Percentiles rank a stretch among this genome's conserved stretches.
Evolutionary conservation across 2,113 vertebrate genomes (phyloP).

Genomic region (Cygnus buccinator): DNA sequence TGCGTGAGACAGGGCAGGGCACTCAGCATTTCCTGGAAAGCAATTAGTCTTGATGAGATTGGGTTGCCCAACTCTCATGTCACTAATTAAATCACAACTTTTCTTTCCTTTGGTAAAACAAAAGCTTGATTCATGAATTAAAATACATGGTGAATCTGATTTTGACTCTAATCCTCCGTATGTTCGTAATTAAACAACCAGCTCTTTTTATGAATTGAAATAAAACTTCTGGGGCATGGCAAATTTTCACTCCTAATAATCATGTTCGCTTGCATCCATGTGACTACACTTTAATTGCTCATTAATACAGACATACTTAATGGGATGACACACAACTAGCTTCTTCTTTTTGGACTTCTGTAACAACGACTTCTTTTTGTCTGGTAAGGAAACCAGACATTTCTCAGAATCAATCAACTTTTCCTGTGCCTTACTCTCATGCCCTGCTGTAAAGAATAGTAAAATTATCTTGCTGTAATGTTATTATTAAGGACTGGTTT

Average conservation of each 20-base stretch:
- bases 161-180: conserved; percentile 16
- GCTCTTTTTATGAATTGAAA: not conserved
- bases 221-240: not conserved
- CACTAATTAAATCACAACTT: conserved; percentile 36
- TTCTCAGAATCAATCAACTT: not conserved
- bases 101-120: not conserved
- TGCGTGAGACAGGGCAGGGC: not conserved
- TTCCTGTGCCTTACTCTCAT: not conserved
- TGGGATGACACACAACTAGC: not conserved
- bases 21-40: not conserved
- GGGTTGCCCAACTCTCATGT: not conserved
- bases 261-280: not conserved
- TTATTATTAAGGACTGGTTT: not conserved
- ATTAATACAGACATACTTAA: not conserved
- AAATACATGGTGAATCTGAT: conserved; percentile 19
- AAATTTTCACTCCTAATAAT: conserved; percentile 26
- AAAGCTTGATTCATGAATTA: conserved; percentile 36
- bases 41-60: conserved; percentile 12
- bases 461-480: not conserved
- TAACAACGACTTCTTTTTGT: not conserved
- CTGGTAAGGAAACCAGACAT: not conserved
- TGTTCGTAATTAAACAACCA: conserved; percentile 21
- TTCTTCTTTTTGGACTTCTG: not conserved
- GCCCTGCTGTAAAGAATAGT: not conserved
- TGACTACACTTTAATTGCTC: not conserved